A percentile compares a stretch with the other conserved stretches of the same genome.
Conservation (phyloP, 2,888 invertebrate genomes). For the Parnassius apollo region DNA sequence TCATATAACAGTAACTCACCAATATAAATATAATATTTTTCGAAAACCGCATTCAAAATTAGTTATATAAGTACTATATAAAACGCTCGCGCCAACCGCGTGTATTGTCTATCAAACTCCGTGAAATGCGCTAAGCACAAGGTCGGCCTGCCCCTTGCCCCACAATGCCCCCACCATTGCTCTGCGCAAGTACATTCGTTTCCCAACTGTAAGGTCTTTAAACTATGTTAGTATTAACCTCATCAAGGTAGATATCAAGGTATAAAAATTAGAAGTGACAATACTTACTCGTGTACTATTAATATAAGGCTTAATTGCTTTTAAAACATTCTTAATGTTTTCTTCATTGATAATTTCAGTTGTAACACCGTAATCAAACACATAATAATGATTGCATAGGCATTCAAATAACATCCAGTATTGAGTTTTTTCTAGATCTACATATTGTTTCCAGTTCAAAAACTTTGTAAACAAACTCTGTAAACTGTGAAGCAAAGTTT, state of each 20-base stretch:
- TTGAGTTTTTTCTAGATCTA: slow-evolving; percentile 44
- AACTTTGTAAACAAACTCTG: slow-evolving; percentile 61
- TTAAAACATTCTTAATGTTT: slow-evolving; percentile 53
- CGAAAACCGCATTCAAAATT: no score
- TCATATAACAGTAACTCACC: no score
- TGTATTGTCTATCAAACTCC: no score
- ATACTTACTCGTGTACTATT: slow-evolving; percentile 42
- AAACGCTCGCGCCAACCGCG: no score
- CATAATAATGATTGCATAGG: slow-evolving; percentile 63
- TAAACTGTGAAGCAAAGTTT: slow-evolving; percentile 46
- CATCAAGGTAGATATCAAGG: neutral
- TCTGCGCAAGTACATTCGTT: no score
- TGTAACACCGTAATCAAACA: slow-evolving; percentile 55
- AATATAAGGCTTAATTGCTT: slow-evolving; percentile 53
- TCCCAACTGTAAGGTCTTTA: no score
- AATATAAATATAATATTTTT: no score
- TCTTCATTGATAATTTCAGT: slow-evolving; percentile 51
- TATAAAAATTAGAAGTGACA: neutral
- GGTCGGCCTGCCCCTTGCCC: no score
- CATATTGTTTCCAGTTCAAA: slow-evolving; percentile 57
- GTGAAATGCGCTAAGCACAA: no score
- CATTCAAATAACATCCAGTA: slow-evolving; percentile 56
- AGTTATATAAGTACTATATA: no score
- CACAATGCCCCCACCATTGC: no score
- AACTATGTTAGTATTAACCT: no score